These are phyloP conservation scores for Apostichopus parvimensis DNA, from an alignment of 35 echinoderm and acorn worm genomes.

Conservation along the genomic window DNA sequence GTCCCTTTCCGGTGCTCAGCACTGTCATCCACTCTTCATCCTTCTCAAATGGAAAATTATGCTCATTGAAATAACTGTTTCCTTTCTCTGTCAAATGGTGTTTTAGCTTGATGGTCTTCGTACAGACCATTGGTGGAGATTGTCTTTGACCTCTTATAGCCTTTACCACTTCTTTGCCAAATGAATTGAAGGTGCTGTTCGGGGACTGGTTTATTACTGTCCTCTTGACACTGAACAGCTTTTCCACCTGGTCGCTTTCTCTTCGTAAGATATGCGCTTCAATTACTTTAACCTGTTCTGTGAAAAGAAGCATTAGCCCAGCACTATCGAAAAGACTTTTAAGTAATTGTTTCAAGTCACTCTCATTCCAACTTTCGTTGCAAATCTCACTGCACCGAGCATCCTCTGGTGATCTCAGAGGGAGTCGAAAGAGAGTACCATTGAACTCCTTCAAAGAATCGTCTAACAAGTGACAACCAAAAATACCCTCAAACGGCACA, in stretches of 20 bases:
- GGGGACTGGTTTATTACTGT: neutral
- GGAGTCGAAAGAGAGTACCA: too few relatives aligned
- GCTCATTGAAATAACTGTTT: neutral
- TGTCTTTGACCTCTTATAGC: neutral
- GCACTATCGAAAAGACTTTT: conserved; percentile 37
- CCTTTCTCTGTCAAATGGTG: neutral
- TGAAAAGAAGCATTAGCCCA: conserved; percentile 72
- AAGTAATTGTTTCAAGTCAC: conserved; percentile 46
- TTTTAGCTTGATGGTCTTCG: neutral
- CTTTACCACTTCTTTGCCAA: neutral
- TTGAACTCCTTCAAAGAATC: too few relatives aligned
- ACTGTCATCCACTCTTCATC: conserved; percentile 39
- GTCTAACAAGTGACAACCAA: too few relatives aligned
- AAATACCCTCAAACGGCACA: too few relatives aligned
- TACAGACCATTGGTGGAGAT: neutral
- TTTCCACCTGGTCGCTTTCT: neutral
- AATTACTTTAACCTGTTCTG: conserved; percentile 68
- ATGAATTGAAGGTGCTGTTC: neutral
- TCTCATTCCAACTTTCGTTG: conserved; percentile 46
- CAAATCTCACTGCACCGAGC: too few relatives aligned
- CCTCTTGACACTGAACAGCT: neutral
- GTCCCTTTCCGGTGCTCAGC: conserved; percentile 1
- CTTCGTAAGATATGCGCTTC: conserved; percentile 34
- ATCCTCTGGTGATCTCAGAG: too few relatives aligned
- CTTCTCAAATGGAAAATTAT: neutral